Evolutionary conservation across 2,113 vertebrate genomes (phyloP), one percentile per base, ranked within the genome.

Genomic region (Stigmatopora nigra): DNA sequence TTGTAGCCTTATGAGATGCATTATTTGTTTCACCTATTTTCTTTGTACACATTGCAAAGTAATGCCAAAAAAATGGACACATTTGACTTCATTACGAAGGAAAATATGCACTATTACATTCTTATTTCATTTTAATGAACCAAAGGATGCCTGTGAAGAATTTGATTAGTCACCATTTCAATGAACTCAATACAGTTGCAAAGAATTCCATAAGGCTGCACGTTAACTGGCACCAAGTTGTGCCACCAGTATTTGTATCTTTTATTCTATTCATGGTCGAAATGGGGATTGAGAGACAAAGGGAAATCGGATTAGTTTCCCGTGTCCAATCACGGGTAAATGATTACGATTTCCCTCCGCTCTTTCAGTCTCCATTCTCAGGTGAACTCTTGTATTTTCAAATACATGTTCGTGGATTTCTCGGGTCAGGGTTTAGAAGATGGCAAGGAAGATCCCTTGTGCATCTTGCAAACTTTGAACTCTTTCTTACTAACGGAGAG

Each of bases 1-100:
- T 93, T 96, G 97, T 98, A 96, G 95, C 96, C 95, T 99, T 99
- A 99, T 99, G 97, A 94, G 95, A 97, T 88, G 82, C 75, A 73
- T 87, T 82, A 38, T 77, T 71, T 79, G 68, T 82, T 73, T 62
- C 66, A 15, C 22, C 69, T 77, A 13, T 59, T 82, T 78, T 79
- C 69, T 77, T 82, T 78, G 57, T 81, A 74, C 82, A 80, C 2
- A 31, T 31, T 31, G 25, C 25, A 31, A 31, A 31, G 25, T 31
- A 31, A 31, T 31, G 25, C 25, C 1, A 31, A 31, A 31, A 31
- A 31, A 31, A 31, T 2, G 3, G 1, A 31, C 25, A 31, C 82
- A 82, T 82, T 81, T 82, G 72, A 72, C 82, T 76, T 75, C 72
- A 63, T 64, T 72, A 63, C 78, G 63, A 12, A 75, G 36, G n/a